These are phyloP conservation scores for Hemiscyllium ocellatum DNA, from an alignment of 2,113 vertebrate species.

Conservation along the genomic window DNA sequence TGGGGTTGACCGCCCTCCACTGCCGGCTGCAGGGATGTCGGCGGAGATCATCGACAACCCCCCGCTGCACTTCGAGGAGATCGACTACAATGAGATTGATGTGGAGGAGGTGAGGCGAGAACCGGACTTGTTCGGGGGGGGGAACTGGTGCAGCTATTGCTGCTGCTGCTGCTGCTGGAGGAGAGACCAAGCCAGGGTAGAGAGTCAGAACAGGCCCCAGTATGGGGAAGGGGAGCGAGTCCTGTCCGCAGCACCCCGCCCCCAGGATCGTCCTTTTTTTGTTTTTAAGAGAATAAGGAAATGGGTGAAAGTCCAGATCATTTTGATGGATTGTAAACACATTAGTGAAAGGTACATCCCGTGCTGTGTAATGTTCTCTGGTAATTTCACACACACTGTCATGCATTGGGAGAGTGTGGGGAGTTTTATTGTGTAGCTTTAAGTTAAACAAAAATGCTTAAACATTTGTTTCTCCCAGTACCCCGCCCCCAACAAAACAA, in stretches of 20 bases:
- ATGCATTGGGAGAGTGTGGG: background rate
- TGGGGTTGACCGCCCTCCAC: background rate
- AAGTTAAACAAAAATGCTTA: background rate
- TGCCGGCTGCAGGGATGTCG: slow-evolving; percentile 60
- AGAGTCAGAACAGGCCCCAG: background rate
- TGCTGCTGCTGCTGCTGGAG: too few species aligned
- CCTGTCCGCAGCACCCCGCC: background rate
- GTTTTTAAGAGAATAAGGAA: background rate
- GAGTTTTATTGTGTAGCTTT: background rate
- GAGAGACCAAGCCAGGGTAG: background rate
- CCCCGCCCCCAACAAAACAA: background rate
- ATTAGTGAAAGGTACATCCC: background rate
- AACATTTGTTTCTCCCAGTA: background rate
- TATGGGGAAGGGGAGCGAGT: background rate
- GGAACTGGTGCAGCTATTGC: background rate
- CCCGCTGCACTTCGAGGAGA: slow-evolving; percentile 92
- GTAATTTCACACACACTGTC: background rate
- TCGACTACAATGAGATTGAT: slow-evolving; percentile 88
- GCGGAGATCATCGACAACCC: slow-evolving; percentile 87
- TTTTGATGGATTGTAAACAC: slow-evolving; percentile 22
- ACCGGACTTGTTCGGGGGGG: background rate
- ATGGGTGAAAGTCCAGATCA: slow-evolving; percentile 23
- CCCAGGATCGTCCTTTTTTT: background rate
- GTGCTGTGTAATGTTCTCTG: too few species aligned
- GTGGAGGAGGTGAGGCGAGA: slow-evolving; percentile 82